Percentiles rank a stretch among this genome's conserved stretches.
These are phyloP conservation scores for Brachystomella parvula DNA, from an alignment of 1,140 invertebrate species.

Conservation along the genomic window DNA sequence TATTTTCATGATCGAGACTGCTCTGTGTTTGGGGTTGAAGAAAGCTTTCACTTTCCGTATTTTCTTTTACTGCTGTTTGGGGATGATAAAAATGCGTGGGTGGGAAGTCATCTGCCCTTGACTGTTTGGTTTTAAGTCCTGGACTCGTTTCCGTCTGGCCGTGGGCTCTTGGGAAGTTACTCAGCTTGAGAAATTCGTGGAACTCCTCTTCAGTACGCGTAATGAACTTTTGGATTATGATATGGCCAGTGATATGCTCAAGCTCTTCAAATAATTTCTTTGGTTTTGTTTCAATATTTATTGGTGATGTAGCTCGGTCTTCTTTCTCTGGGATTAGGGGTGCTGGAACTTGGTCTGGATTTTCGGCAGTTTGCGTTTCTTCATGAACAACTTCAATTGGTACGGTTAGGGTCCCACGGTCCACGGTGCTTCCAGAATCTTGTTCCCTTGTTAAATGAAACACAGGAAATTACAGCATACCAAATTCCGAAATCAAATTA, in stretches of 20 bases:
- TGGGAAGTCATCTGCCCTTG: too few species aligned
- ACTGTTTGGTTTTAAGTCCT: not conserved
- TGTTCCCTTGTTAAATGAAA: too few species aligned
- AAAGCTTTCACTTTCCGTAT: not conserved
- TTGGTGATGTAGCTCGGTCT: slow-evolving; percentile 9
- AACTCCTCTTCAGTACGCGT: slow-evolving; percentile 1
- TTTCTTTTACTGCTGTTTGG: not conserved
- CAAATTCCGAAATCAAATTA: too few species aligned
- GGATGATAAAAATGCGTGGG: not conserved
- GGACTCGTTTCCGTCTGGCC: not conserved
- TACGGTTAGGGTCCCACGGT: not conserved
- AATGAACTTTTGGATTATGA: slow-evolving; percentile 18
- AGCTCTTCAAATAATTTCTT: slow-evolving; percentile 6
- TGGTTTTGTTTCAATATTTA: not conserved
- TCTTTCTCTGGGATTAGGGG: not conserved
- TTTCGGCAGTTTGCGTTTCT: slow-evolving; percentile 5
- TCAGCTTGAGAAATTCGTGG: not conserved
- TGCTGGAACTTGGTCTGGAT: not conserved
- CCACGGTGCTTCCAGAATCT: too few species aligned
- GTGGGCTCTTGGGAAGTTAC: not conserved
- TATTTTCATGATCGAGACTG: too few species aligned
- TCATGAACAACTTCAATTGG: not conserved
- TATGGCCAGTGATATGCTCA: slow-evolving; percentile 13
- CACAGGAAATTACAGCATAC: too few species aligned
- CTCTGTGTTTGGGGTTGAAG: not conserved